phyloP scores from a whole-genome alignment of 2,888 invertebrate genomes.

The Lasioglossum zephyrum region DNA sequence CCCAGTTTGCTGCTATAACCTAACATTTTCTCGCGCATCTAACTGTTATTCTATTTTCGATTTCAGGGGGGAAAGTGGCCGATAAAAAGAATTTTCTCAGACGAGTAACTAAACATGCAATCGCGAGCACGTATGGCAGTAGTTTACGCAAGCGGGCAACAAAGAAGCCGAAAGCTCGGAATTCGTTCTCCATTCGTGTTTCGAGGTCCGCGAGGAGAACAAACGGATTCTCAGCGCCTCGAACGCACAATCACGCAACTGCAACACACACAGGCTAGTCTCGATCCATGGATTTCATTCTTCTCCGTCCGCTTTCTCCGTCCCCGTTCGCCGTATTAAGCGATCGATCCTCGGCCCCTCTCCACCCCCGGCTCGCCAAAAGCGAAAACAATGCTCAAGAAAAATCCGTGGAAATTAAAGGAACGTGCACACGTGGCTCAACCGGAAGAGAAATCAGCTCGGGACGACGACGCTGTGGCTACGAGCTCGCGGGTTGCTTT shows the following conservation, averaged over 20 bases:
- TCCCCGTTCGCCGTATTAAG: not conserved
- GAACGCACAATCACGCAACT: not conserved
- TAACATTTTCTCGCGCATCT: not conserved
- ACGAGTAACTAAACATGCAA: not conserved
- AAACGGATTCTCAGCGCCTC: not conserved
- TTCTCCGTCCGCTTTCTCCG: not conserved
- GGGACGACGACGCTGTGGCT: not conserved
- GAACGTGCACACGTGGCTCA: slow-evolving; percentile 25
- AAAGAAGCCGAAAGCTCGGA: not conserved
- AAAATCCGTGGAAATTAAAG: slow-evolving; percentile 39
- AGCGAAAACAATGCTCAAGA: not conserved
- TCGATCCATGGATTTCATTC: slow-evolving; percentile 2
- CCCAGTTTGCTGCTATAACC: not conserved
- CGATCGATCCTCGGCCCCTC: not conserved
- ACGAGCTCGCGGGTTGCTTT: slow-evolving; percentile 25
- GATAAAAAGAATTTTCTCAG: not conserved
- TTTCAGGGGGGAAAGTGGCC: not conserved
- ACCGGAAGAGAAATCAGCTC: slow-evolving; percentile 34
- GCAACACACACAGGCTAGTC: not conserved
- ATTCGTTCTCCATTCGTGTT: not conserved
- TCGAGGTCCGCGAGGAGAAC: not conserved
- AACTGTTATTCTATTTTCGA: not conserved
- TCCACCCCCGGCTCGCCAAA: not conserved
- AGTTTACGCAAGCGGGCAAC: not conserved
- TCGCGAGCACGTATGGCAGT: not conserved